Base-by-base conservation (phyloP, 2,888 invertebrate genomes). In the Disparrhopalites patrizii region DNA sequence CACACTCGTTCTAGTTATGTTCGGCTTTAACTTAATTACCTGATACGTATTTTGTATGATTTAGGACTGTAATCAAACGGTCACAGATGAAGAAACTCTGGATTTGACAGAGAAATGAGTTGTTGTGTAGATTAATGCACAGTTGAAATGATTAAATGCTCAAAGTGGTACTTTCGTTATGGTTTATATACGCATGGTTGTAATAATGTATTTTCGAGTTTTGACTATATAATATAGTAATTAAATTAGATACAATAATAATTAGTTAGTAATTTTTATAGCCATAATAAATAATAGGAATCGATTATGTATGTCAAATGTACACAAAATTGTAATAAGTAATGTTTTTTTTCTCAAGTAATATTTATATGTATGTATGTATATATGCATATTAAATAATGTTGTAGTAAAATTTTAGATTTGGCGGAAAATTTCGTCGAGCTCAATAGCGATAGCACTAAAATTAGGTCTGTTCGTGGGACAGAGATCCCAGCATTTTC, bases 381-480 rank as follows among this genome's bases (percentile, higher is more conserved):
- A 43, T 10, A n/a, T 18, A 27, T 3, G 3, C 50, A 20, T 20
- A 8, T 13, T 50, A 3, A 20, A 20, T 50, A 3, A n/a, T 50
- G n/a, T n/a, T n/a, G n/a, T n/a, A n/a, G n/a, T n/a, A 3, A 40
- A n/a, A 56, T 28, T 43, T 38, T 33, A 57, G 30, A 38, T 40
- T 28, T 63, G 47, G 13, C 51, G 57, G 3, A 52, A 62, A 60
- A 73, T 70, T 60, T 74, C 72, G 50, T 71, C 70, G 23, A 73
- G 66, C 57, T 67, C 63, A 51, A 72, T 68, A 31, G 70, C 70
- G 56, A 74, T 72, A 31, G 69, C 47, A 51, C 70, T 70, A 67
- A 74, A 74, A 56, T 64, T 72, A 65, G 74, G 74, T 61, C 74
- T 69, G 65, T 72, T 72, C 38, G 67, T 69, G 3, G 74, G 74